Percentiles rank a stretch among this genome's conserved stretches.
Conservation (phyloP, 2,888 invertebrate genomes). For the Phalangium opilio region DNA sequence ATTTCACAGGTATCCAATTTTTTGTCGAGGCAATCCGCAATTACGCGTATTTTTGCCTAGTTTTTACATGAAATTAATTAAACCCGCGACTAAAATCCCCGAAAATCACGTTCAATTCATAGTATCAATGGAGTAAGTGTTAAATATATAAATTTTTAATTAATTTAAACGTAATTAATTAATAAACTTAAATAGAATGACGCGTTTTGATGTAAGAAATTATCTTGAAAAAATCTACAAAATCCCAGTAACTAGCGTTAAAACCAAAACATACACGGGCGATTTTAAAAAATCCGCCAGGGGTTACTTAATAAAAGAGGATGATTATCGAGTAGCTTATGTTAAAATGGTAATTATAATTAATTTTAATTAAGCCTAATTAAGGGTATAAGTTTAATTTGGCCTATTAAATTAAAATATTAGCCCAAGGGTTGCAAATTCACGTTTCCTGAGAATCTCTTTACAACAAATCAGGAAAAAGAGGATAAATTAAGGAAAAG, state of each 20-base stretch:
- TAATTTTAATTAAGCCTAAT: background rate
- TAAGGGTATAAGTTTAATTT: too few relatives aligned
- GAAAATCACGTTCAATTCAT: slow-evolving; percentile 71
- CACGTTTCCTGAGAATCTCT: too few relatives aligned
- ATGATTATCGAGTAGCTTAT: slow-evolving; percentile 65
- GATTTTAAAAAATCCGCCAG: slow-evolving; percentile 43
- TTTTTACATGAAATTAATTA: slow-evolving; percentile 89
- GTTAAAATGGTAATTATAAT: slow-evolving; percentile 49
- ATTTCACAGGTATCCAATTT: slow-evolving; percentile 62
- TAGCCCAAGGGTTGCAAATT: too few relatives aligned
- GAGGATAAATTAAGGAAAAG: too few relatives aligned
- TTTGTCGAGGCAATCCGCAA: slow-evolving; percentile 86
- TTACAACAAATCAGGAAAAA: too few relatives aligned
- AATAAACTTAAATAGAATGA: slow-evolving; percentile 55
- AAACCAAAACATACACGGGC: slow-evolving; percentile 57
- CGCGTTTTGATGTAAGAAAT: slow-evolving; percentile 68
- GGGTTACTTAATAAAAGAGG: slow-evolving; percentile 59
- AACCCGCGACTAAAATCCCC: slow-evolving; percentile 47
- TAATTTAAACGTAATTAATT: too few relatives aligned
- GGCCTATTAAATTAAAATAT: too few relatives aligned
- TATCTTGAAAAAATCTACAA: slow-evolving; percentile 93
- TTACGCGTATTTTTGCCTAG: slow-evolving; percentile 80
- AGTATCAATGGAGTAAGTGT: slow-evolving; percentile 58
- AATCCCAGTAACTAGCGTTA: slow-evolving; percentile 57
- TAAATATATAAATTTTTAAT: too few relatives aligned